Evolutionary conservation across 2,888 invertebrate species (phyloP), one percentile per base, ranked within the genome.

Genomic region (Phania funesta): DNA sequence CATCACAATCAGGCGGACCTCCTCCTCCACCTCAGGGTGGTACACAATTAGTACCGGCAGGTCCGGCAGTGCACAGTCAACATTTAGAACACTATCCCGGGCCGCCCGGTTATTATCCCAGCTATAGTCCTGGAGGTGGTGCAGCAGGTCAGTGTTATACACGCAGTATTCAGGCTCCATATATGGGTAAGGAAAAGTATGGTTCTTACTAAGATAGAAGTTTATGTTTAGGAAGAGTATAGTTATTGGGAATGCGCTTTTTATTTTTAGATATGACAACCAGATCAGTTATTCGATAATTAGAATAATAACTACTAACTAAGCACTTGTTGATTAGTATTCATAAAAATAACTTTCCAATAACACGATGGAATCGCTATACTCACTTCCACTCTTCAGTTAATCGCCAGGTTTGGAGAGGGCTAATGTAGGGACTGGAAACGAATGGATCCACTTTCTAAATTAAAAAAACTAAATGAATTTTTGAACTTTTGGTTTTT

Each of bases 101-200:
- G 80, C 91, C 93, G 84, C 92, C 92, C 26, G 88, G 88, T 73
- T 93, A 93, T 87, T 93, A 93, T 91, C 92, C 92, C 48, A 91
- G 92, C 29, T 93, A 93, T 85, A 88, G 89, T 86, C 91, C 92
- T 20, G 91, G 90, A 52, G 92, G 92, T 41, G 85, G 84, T 67
- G 87, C 87, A 81, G 85, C 87, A 52, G 88, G 88, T 41, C 92
- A 92, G 84, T 93, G 93, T 88, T 93, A 93, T 86, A 91, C 93
- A 83, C 93, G 95, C 84, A 90, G 90, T 80, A 88, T 91, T 77
- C 90, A 90, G 85, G 88, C 88, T 85, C 90, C 91, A 86, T 91
- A 91, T 88, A 91, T 91, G 89, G 91, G 91, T 91, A 91, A 91
- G 91, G 88, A 89, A 90, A 91, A 90, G 91, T 91, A 91, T 91